phyloP scores from a whole-genome alignment of 2,888 invertebrate genomes.

The Hydraecia micacea region DNA sequence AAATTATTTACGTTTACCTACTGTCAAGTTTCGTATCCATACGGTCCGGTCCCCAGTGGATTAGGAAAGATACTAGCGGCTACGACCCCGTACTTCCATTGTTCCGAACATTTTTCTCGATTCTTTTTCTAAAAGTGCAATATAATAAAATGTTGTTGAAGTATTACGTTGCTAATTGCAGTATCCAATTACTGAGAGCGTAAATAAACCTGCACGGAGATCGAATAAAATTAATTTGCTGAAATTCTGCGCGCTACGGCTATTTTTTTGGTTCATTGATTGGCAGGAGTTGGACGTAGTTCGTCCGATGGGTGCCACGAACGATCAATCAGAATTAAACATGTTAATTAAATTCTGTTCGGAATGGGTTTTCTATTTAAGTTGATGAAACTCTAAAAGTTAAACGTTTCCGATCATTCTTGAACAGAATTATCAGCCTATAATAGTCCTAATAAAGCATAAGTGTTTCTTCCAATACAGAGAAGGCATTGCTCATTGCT shows the following conservation, averaged over 20 bases:
- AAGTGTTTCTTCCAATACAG: background rate
- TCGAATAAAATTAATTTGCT: constrained; percentile 34
- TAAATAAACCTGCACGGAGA: constrained; percentile 18
- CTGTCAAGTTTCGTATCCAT: constrained; percentile 14
- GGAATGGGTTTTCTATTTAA: constrained; percentile 17
- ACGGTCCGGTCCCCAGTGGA: constrained; percentile 1
- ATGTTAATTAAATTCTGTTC: constrained; percentile 33
- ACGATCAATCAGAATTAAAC: constrained; percentile 41
- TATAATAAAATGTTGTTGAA: background rate
- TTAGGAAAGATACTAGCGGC: constrained; percentile 4
- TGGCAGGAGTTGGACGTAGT: constrained; percentile 20
- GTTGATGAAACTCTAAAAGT: background rate
- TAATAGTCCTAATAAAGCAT: too few species aligned
- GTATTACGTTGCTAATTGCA: constrained; percentile 9
- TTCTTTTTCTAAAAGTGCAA: background rate
- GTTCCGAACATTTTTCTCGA: background rate
- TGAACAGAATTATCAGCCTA: too few species aligned
- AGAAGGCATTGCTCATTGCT: background rate
- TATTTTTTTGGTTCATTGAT: constrained; percentile 29
- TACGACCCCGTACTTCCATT: background rate
- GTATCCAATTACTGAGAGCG: constrained; percentile 20
- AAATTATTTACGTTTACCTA: constrained; percentile 29
- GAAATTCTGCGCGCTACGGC: constrained; percentile 2
- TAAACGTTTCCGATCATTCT: background rate
- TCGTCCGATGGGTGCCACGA: background rate